These are phyloP conservation scores for Plectrocnemia conspersa DNA, from an alignment of 1,140 invertebrate species.

Conservation along the genomic window DNA sequence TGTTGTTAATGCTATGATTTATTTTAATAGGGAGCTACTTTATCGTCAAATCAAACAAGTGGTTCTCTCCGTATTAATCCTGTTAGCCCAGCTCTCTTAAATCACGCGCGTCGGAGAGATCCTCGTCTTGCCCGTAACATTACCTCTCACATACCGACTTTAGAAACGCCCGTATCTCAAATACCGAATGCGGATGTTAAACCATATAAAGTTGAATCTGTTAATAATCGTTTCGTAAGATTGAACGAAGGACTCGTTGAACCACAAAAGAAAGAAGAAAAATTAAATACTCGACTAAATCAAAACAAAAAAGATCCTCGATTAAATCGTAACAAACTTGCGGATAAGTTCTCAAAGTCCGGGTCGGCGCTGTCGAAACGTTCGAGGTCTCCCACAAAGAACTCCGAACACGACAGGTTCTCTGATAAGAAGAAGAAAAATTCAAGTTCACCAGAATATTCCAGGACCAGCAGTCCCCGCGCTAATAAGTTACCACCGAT, in stretches of 20 bases:
- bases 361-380: constrained; percentile 11
- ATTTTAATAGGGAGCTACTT: constrained; percentile 5
- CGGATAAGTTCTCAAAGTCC: constrained; percentile 3
- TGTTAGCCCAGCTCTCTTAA: constrained; percentile 58
- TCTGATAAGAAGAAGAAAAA: constrained; percentile 21
- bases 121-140: constrained; percentile 53
- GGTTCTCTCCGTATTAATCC: constrained; percentile 58
- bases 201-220: constrained; percentile 3
- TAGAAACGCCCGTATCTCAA: neutral
- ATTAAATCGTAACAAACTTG: constrained; percentile 13
- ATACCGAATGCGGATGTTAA: neutral
- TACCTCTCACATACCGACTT: neutral
- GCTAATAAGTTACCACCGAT: constrained; percentile 47
- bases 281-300: neutral
- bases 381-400: constrained; percentile 14
- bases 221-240: constrained; percentile 4
- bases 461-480: constrained; percentile 38
- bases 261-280: constrained; percentile 15
- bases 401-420: constrained; percentile 1
- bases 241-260: neutral
- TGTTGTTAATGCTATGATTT: constrained; percentile 7
- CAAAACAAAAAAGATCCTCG: constrained; percentile 21
- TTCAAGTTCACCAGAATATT: constrained; percentile 23
- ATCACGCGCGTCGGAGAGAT: constrained; percentile 53
- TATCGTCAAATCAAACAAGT: constrained; percentile 26